Conservation (phyloP, 35 echinoderm and acorn worm species). For the Heliocidaris tuberculata region DNA sequence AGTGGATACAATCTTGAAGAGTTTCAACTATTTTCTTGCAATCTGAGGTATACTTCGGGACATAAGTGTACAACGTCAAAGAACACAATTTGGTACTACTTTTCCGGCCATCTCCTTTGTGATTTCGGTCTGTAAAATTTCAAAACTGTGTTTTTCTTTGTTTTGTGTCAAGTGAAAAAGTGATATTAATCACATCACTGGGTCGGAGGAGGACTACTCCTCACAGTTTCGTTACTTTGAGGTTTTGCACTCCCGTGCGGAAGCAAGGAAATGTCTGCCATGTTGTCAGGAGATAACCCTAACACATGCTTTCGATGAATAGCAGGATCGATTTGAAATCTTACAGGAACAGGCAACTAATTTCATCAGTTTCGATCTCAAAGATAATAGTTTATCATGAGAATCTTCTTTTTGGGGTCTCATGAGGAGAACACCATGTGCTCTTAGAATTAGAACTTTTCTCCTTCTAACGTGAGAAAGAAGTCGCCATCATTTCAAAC, state of each 20-base stretch:
- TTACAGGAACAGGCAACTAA: background rate
- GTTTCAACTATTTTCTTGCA: no score
- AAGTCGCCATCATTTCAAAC: no score
- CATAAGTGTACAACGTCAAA: no score
- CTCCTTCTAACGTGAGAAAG: no score
- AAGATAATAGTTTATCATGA: background rate
- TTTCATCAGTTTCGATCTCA: background rate
- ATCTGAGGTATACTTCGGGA: no score
- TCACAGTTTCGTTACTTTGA: background rate
- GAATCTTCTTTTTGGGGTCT: background rate
- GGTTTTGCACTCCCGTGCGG: background rate
- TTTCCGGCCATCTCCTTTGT: no score
- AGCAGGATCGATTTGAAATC: background rate
- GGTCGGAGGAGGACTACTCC: background rate
- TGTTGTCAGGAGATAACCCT: background rate
- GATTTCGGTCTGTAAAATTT: no score
- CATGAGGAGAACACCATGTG: background rate
- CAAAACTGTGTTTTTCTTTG: no score
- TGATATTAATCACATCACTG: background rate
- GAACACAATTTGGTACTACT: no score
- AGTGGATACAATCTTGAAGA: no score
- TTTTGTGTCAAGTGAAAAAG: background rate
- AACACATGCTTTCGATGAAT: background rate
- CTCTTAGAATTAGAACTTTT: background rate
- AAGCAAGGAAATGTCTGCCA: background rate